phyloP scores from a whole-genome alignment of 2,797 vertebrate genomes.

The Rousettus madagascariensis region DNA sequence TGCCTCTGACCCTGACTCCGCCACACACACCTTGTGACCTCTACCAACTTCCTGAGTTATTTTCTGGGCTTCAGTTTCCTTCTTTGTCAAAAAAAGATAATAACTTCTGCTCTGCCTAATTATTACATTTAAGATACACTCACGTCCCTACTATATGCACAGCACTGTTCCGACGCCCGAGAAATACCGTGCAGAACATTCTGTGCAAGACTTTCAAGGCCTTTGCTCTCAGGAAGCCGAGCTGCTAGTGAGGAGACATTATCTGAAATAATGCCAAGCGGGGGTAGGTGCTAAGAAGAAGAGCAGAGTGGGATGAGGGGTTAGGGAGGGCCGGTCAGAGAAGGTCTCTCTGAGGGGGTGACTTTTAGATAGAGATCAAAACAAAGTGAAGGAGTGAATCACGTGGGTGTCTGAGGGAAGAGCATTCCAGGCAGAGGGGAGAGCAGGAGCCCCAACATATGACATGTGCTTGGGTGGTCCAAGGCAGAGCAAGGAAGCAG shows the following conservation, averaged over 20 bases:
- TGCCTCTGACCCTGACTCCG: neutral
- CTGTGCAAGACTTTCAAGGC: neutral
- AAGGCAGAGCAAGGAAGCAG: neutral
- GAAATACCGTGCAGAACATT: neutral
- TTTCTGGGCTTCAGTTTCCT: neutral
- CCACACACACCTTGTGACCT: neutral
- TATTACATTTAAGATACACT: neutral
- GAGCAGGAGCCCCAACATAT: neutral
- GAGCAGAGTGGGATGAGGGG: neutral
- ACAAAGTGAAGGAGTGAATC: neutral
- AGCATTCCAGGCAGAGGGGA: neutral
- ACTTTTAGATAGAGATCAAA: neutral
- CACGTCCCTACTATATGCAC: neutral
- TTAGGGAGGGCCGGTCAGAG: neutral
- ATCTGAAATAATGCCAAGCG: neutral
- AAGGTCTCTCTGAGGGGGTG: neutral
- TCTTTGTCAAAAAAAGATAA: conserved; percentile 14
- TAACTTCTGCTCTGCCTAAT: neutral
- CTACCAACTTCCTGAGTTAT: neutral
- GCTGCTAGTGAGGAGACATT: neutral
- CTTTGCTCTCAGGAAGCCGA: neutral
- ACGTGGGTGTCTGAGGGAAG: neutral
- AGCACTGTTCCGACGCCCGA: neutral
- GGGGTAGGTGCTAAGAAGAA: neutral
- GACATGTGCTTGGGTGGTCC: neutral